Evolutionary conservation across 2,888 invertebrate genomes (phyloP), one percentile per base, ranked within the genome.

Genomic region (Cosmorhoe ocellata): DNA sequence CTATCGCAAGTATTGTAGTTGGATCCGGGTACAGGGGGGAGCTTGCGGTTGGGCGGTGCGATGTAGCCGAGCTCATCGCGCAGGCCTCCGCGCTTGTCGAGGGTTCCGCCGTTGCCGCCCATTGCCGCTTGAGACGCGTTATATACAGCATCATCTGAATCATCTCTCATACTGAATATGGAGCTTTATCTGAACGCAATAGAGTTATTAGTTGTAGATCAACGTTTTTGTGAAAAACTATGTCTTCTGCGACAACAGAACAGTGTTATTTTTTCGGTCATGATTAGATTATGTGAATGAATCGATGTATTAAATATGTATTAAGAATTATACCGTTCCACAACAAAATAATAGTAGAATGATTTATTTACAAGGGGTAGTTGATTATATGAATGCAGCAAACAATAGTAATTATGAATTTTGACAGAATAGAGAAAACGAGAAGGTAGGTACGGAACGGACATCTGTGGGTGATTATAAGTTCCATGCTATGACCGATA

Each of bases 1-100:
- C 97, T 93, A 89, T 97, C 97, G 86, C 97, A 97, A 24, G 97
- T 97, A 84, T 97, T 97, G 91, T 97, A 97, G 89, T 97, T 97
- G 46, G 96, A 96, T 65, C 97, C 97, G 45, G 97, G 97, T 5
- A 97, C 97, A 13, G 97, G 97, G 0, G 97, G 97, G 50, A 97
- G 92, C 84, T 97, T 97, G 68, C 97, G 92, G 86, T 97, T 97
- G 45, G 97, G 97, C 13, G 97, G 97, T 0, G 97, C 97, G 81
- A 97, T 97, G 88, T 97, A 97, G 46, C 97, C 97, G 26, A 97
- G 92, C 79, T 97, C 97, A 77, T 97, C 97, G 24, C 97, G 93
- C 24, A 97, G 91, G 0, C 90, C 89, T 0, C 96, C 96, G 58
- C 96, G 94, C 79, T 97, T 96, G 90, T 96, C 96, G 74, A 97